Percentiles rank a stretch among this genome's conserved stretches.
Conservation (phyloP, 1,140 invertebrate species). For the Psilanteris sp. region DNA sequence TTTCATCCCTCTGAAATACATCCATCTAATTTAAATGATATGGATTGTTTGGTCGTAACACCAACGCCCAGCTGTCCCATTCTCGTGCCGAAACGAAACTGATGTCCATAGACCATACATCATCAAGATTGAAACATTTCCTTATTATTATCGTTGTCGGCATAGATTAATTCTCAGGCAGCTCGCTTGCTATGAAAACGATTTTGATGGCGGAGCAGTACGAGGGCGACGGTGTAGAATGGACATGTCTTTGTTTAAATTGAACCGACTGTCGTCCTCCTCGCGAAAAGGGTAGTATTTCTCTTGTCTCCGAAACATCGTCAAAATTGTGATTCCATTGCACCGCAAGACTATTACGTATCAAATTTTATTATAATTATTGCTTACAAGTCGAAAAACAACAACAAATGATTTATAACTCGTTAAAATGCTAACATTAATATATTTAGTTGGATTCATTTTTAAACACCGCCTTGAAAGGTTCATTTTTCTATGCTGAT, state of each 20-base stretch:
- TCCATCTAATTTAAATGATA: conserved; percentile 61
- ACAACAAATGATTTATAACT: conserved; percentile 5
- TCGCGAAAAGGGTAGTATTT: conserved; percentile 64
- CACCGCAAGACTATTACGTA: conserved; percentile 43
- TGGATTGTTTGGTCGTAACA: conserved; percentile 65
- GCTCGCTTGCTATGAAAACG: conserved; percentile 59
- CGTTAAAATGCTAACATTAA: not conserved
- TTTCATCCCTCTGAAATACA: conserved; percentile 35
- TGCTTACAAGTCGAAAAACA: conserved; percentile 2
- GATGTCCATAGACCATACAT: conserved; percentile 76
- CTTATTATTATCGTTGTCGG: conserved; percentile 79
- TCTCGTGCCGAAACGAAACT: conserved; percentile 57
- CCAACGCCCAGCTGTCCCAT: conserved; percentile 59
- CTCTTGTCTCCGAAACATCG: conserved; percentile 52
- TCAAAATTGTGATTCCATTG: conserved; percentile 49
- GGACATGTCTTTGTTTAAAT: conserved; percentile 76
- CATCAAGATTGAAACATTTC: conserved; percentile 80
- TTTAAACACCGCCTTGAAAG: not conserved
- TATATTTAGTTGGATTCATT: not conserved
- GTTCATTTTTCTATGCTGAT: conserved; percentile 27
- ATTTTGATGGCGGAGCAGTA: conserved; percentile 61
- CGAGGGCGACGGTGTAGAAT: conserved; percentile 61
- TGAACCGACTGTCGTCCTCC: conserved; percentile 68
- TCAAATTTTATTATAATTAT: conserved; percentile 50
- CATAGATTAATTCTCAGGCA: conserved; percentile 78